Evolutionary conservation across 2,888 invertebrate genomes (phyloP).

Genomic region (Notocelia uddmanniana): DNA sequence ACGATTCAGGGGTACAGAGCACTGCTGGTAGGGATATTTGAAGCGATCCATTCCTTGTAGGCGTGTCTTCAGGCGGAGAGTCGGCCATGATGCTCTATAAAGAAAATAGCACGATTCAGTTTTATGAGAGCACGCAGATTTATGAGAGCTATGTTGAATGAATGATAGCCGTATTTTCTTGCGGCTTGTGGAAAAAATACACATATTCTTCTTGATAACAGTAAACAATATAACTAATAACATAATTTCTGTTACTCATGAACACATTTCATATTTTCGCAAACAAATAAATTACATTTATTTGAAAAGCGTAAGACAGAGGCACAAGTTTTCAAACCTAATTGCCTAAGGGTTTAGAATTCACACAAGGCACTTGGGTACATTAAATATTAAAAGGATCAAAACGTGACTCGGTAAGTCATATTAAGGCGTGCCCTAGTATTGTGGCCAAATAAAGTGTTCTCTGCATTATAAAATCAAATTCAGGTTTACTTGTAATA

Average conservation of each 20-base stretch:
- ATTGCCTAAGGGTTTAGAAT: constrained; percentile 22
- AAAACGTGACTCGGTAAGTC: background rate
- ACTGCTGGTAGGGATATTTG: constrained; percentile 75
- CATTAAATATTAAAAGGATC: constrained; percentile 2
- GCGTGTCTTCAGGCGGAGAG: constrained; percentile 51
- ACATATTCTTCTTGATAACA: background rate
- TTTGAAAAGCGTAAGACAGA: constrained; percentile 2
- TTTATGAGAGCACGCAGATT: constrained; percentile 25
- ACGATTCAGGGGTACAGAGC: constrained; percentile 67
- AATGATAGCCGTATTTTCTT: constrained; percentile 7
- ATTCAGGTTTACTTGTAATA: background rate
- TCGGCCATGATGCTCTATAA: constrained; percentile 74
- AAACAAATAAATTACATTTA: constrained; percentile 21
- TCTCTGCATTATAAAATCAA: background rate
- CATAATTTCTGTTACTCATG: background rate
- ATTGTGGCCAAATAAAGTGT: background rate
- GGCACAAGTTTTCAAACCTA: constrained; percentile 2
- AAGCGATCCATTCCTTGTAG: constrained; percentile 62
- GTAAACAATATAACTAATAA: background rate
- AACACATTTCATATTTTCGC: constrained; percentile 19
- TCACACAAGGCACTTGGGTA: background rate
- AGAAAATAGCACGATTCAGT: constrained; percentile 49
- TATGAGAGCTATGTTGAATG: constrained; percentile 16
- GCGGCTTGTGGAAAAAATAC: background rate
- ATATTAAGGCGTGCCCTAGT: background rate